These are phyloP conservation scores for Oxycera nigricornis DNA, from an alignment of 2,888 invertebrate genomes.

Conservation along the genomic window DNA sequence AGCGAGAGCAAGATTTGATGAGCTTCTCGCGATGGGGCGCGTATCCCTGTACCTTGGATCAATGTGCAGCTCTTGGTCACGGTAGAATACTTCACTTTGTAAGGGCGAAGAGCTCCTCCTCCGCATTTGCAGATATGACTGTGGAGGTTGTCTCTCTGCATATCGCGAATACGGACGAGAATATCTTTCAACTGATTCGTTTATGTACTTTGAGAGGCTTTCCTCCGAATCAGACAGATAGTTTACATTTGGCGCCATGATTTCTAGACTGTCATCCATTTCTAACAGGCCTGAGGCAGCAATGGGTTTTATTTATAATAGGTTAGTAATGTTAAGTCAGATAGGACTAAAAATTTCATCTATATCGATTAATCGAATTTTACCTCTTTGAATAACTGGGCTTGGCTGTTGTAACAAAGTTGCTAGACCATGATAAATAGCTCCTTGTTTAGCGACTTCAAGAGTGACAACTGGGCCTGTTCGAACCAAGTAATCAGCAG, in stretches of 20 bases:
- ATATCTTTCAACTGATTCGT: conserved; percentile 50
- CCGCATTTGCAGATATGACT: conserved; percentile 50
- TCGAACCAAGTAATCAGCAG: conserved; percentile 93
- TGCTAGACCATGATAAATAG: conserved; percentile 94
- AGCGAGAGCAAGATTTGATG: conserved; percentile 56
- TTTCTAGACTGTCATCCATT: conserved; percentile 43
- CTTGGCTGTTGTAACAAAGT: conserved; percentile 91
- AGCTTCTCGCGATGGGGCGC: conserved; percentile 58
- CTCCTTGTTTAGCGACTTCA: conserved; percentile 97
- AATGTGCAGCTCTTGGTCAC: conserved; percentile 59
- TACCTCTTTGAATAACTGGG: conserved; percentile 80
- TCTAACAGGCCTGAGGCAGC: conserved; percentile 44
- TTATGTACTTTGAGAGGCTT: conserved; percentile 56
- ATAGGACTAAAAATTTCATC: background rate
- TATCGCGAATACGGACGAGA: conserved; percentile 46
- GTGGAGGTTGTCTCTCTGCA: conserved; percentile 48
- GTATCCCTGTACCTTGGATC: conserved; percentile 61
- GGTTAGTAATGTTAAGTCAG: conserved; percentile 13
- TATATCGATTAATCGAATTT: conserved; percentile 42
- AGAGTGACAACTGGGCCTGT: conserved; percentile 93
- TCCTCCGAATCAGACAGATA: conserved; percentile 60
- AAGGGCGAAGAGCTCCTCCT: conserved; percentile 58
- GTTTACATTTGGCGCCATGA: conserved; percentile 47
- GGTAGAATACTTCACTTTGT: conserved; percentile 58
- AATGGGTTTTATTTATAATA: background rate